Evolutionary conservation across 2,888 invertebrate species (phyloP), one percentile per base, ranked within the genome.

Genomic region (Anorthoa munda): DNA sequence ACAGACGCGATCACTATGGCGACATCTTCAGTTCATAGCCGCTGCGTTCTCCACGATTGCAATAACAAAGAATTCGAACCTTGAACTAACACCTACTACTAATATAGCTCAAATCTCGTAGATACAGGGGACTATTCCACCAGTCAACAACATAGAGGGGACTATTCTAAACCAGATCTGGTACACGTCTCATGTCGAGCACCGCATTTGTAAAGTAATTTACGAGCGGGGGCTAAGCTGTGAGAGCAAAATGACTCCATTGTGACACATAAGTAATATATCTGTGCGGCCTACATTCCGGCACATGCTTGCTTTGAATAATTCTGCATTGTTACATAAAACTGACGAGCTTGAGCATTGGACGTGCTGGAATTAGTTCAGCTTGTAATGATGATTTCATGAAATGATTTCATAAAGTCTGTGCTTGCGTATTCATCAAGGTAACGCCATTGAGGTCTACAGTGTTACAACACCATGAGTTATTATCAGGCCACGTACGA

Each of bases 31-130:
- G 23, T 26, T 51, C n/a, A 17, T 12, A 65, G 26, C 21, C n/a
- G n/a, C 58, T 59, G 9, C 56, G n/a, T 31, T 66, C 50, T 51
- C 46, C 21, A 26, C n/a, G 26, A 67, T 69, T 73, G 60, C 31
- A 56, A 68, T 60, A 72, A 21, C 26, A 67, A 58, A 61, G 3
- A 26, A 26, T 48, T 56, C 4, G n/a, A 69, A 68, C 71, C 64
- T 84, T 84, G 71, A 74, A 81, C 84, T 63, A 66, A 75, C 61
- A 76, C 69, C 73, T 81, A 68, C 72, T 65, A 85, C 68, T 63
- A 65, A 70, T 76, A 67, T 70, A 55, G 15, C 21, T 31, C 58
- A 60, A 56, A 66, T 79, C 23, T 56, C 56, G 51, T 51, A 45
- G 45, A 66, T 26, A 60, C 55, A 66, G 59, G 50, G 45, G 66